A percentile compares a stretch with the other conserved stretches of the same genome.
Conservation (phyloP, 2,797 vertebrate species). For the Tragelaphus oryx region DNA sequence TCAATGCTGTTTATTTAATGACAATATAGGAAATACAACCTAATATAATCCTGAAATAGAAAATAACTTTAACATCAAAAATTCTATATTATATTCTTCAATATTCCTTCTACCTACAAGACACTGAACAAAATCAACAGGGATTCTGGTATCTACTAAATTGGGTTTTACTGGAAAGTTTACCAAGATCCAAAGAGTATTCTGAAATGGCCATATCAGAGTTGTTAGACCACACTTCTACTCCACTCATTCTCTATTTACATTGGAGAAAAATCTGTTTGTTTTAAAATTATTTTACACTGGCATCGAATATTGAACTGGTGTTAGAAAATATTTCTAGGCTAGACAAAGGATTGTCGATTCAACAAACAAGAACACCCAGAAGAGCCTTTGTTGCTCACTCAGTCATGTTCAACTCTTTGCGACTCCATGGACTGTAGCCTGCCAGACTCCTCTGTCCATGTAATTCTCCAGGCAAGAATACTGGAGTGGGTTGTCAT, state of each 20-base stretch:
- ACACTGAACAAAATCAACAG: slow-evolving; percentile 9
- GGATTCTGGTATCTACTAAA: neutral
- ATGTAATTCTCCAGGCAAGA: neutral
- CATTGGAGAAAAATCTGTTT: neutral
- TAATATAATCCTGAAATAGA: neutral
- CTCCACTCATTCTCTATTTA: neutral
- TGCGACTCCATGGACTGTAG: neutral
- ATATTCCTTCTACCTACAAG: neutral
- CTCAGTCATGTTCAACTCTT: neutral
- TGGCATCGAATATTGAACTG: neutral
- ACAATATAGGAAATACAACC: slow-evolving; percentile 4
- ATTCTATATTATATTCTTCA: neutral
- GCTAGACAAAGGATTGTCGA: neutral
- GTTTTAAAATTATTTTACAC: slow-evolving; percentile 37
- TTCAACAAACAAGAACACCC: neutral
- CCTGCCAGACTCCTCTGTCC: neutral
- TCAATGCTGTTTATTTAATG: neutral
- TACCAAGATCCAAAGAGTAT: neutral
- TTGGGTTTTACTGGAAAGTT: neutral
- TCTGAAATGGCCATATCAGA: neutral
- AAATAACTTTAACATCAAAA: slow-evolving; percentile 27
- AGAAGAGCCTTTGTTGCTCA: neutral
- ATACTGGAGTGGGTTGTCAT: neutral
- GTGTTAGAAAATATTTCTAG: slow-evolving; percentile 28
- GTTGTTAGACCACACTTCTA: neutral